Percentiles rank a stretch among this genome's conserved stretches.
Evolutionary conservation across 2,113 vertebrate species (phyloP).

Genomic region (Thamnophis sirtalis): DNA sequence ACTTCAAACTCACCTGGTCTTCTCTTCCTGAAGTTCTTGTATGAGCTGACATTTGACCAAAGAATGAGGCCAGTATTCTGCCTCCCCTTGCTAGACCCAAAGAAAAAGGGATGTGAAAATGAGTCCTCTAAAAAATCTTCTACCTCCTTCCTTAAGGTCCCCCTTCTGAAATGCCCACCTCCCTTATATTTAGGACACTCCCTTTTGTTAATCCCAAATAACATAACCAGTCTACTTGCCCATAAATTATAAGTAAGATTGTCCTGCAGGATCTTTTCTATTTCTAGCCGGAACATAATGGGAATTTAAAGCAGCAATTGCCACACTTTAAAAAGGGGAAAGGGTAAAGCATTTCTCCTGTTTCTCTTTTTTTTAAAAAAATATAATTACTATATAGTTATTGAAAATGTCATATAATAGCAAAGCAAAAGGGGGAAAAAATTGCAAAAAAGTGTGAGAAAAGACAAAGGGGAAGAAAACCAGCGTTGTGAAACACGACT

Average conservation of each 20-base stretch:
- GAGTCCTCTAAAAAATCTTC: neutral
- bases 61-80: neutral
- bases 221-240: neutral
- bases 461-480: neutral
- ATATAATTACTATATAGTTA: neutral
- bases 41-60: neutral
- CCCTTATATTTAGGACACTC: neutral
- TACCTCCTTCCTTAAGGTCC: neutral
- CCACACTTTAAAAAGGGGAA: neutral
- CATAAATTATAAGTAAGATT: neutral
- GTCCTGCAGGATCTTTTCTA: neutral
- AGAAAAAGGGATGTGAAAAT: neutral
- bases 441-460: neutral
- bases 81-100: neutral
- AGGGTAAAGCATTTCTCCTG: neutral
- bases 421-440: neutral
- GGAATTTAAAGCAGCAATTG: neutral
- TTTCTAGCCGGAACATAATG: neutral
- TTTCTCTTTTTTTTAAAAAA: neutral
- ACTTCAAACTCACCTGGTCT: neutral
- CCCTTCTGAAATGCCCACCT: neutral
- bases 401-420: neutral
- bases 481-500: neutral
- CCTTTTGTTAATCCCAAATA: neutral
- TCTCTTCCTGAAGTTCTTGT: neutral